Evolutionary conservation across 2,797 vertebrate species (phyloP).

Genomic region (Chelidonichthys spinosus): DNA sequence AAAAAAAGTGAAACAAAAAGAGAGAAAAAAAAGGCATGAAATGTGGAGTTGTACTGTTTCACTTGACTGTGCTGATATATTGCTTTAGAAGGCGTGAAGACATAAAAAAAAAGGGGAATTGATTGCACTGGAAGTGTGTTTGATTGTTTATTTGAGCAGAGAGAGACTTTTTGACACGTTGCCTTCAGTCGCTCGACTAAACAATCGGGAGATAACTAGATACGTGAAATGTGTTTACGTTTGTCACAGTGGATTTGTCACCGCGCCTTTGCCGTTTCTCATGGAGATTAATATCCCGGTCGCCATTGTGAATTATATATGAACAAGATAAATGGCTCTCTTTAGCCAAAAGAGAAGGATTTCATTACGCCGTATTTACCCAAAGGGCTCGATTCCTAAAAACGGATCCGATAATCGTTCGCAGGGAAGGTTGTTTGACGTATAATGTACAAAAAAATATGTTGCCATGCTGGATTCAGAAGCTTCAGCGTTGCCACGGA

Average conservation of each 20-base stretch:
- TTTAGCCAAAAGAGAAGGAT: not conserved
- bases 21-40: constrained; percentile 1
- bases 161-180: not conserved
- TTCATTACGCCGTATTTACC: not conserved
- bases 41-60: not conserved
- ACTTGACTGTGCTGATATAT: not conserved
- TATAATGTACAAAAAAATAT: too few species aligned
- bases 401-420: not conserved
- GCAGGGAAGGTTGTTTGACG: not conserved
- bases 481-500: too few species aligned
- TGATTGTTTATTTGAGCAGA: constrained; percentile 1
- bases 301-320: constrained; percentile 33
- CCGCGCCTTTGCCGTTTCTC: constrained; percentile 17
- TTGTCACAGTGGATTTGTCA: constrained; percentile 38
- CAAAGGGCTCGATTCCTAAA: not conserved
- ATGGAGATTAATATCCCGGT: constrained; percentile 36
- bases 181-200: constrained; percentile 9
- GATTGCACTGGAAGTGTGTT: not conserved
- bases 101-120: not conserved
- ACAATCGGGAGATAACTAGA: constrained; percentile 3
- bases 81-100: not conserved
- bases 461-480: too few species aligned
- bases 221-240: constrained; percentile 15
- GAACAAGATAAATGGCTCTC: constrained; percentile 16
- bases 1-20: constrained; percentile 12